Conservation (phyloP, 2,113 vertebrate genomes). For the Otus sunia region DNA sequence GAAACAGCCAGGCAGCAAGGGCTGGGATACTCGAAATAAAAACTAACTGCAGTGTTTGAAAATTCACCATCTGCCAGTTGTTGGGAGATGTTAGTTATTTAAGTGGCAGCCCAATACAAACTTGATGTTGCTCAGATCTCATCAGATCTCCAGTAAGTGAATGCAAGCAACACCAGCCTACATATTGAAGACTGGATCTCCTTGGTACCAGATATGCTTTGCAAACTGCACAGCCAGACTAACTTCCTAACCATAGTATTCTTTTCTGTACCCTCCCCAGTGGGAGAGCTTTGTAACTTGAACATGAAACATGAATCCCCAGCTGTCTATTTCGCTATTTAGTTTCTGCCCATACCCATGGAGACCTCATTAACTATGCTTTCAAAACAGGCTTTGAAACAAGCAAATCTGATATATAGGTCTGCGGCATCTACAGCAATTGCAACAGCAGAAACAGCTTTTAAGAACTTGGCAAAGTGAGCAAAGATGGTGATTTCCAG, state of each 20-base stretch:
- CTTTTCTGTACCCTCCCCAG: fast-evolving
- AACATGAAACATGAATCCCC: not conserved
- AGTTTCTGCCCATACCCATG: not conserved
- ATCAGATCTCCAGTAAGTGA: not conserved
- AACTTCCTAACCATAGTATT: not conserved
- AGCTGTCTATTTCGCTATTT: not conserved
- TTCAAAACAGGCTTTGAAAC: not conserved
- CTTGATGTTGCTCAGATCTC: not conserved
- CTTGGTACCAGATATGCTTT: not conserved
- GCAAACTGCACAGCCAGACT: not conserved
- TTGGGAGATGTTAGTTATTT: not conserved
- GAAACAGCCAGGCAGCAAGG: not conserved
- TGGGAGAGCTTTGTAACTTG: not conserved
- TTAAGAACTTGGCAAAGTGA: not conserved
- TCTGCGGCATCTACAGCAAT: not conserved
- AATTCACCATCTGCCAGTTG: not conserved
- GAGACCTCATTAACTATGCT: not conserved
- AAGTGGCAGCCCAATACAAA: not conserved
- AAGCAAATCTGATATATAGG: not conserved
- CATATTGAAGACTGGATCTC: not conserved
- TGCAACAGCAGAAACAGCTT: not conserved
- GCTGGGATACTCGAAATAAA: not conserved
- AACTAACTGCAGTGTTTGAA: not conserved
- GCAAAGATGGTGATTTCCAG: not conserved
- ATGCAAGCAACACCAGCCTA: not conserved